Percentiles rank a stretch among this genome's conserved stretches.
These are phyloP conservation scores for Gallinago paraguaiae DNA, from an alignment of 2,113 vertebrate species.

Conservation along the genomic window DNA sequence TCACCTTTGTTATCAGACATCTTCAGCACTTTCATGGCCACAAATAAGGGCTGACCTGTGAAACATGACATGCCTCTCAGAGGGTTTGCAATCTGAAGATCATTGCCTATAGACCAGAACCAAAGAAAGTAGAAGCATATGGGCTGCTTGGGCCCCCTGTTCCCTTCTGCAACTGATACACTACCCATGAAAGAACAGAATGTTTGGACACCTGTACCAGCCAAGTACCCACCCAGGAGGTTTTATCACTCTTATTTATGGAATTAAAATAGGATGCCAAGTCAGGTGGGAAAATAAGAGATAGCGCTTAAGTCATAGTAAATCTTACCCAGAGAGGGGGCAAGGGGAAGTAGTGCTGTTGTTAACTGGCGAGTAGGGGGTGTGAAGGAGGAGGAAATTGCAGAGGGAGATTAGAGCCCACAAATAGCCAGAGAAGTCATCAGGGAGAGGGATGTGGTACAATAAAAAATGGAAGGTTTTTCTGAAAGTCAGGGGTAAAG, in stretches of 20 bases:
- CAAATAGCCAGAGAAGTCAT: constrained; percentile 9
- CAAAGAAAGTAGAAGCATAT: neutral
- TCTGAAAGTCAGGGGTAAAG: constrained; percentile 41
- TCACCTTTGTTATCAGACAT: neutral
- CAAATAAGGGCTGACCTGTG: neutral
- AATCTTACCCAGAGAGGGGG: neutral
- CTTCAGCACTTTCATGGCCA: neutral
- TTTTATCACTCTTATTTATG: neutral
- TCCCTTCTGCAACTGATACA: neutral
- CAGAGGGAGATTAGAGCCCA: constrained; percentile 15
- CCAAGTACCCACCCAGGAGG: neutral
- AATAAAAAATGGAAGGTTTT: constrained; percentile 20
- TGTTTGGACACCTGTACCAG: constrained; percentile 57
- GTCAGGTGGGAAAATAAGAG: constrained; percentile 63
- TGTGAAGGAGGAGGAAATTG: constrained; percentile 39
- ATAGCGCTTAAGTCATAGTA: neutral
- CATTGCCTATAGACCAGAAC: neutral
- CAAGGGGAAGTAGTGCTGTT: neutral
- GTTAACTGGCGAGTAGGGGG: neutral
- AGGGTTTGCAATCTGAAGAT: neutral
- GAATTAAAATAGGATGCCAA: constrained; percentile 48
- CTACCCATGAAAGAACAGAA: neutral
- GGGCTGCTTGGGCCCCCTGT: neutral
- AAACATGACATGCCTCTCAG: neutral
- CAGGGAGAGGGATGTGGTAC: neutral